Evolutionary conservation across 2,888 invertebrate genomes (phyloP), one percentile per base, ranked within the genome.

Genomic region (Diachrysia chrysitis): DNA sequence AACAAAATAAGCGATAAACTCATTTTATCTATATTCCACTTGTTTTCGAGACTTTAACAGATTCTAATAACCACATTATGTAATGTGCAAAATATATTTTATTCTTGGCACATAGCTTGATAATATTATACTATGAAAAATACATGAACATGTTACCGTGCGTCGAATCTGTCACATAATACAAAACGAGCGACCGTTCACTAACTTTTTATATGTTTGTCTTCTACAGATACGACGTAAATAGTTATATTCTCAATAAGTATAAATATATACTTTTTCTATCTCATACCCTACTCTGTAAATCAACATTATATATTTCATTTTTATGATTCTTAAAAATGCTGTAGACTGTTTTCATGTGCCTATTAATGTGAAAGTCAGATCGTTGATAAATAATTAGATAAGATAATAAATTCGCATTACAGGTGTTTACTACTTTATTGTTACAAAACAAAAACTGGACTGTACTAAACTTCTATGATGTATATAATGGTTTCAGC

Each of bases 1-100:
- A 53, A 55, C 32, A 21, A n/a, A 57, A 60, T 29, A 51, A 60
- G 21, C 35, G 16, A 35, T 21, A 10, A 29, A 32, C 4, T 6
- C 10, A 10, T 10, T 32, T 46, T 58, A 60, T 46, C 14, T 35
- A 14, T 35, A 54, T 53, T 4, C 17, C 63, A 4, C 23, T 35
- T 16, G 55, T 14, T 60, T 58, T 62, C 61, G 58, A 71, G 66
- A 76, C 58, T 60, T 51, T 61, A 67, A 57, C 63, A 70, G 61
- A 74, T 73, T 74, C 55, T 19, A 63, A 57, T 42, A 76, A 42
- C 62, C 32, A 64, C 29, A 59, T 64, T 61, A 54, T 55, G 12
- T 25, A n/a, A 61, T 59, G 79, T 71, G 82, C 79, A 78, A 81
- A 69, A 66, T 81, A 81, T 81, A 61, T 61, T n/a, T 25, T 54